Percentiles rank a stretch among this genome's conserved stretches.
Evolutionary conservation across 2,113 vertebrate genomes (phyloP).

Genomic region (Chaetops frenatus): DNA sequence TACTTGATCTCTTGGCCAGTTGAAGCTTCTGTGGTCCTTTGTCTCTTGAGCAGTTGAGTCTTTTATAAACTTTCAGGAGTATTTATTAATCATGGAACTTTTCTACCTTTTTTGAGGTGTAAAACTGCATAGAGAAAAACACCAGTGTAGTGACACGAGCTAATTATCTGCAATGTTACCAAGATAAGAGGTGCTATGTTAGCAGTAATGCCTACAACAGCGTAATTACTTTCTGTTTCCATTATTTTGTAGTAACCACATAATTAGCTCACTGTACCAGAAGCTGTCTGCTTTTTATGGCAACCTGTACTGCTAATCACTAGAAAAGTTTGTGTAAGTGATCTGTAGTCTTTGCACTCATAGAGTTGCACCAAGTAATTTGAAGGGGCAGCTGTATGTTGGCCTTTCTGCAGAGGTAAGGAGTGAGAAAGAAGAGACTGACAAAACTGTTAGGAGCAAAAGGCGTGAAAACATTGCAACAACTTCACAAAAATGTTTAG

Average conservation of each 20-base stretch:
- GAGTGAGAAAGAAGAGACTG: background rate
- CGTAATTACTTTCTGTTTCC: background rate
- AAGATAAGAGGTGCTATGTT: constrained; percentile 39
- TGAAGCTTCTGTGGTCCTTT: constrained; percentile 26
- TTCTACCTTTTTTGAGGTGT: constrained; percentile 12
- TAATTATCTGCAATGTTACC: background rate
- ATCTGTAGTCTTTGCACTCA: background rate
- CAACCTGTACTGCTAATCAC: constrained; percentile 32
- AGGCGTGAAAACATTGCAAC: background rate
- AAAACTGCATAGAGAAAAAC: background rate
- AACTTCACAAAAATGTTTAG: background rate
- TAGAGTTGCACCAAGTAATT: background rate
- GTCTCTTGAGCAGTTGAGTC: background rate
- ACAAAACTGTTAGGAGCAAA: background rate
- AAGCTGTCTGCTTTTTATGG: constrained; percentile 28
- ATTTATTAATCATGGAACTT: constrained; percentile 25
- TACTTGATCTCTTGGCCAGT: constrained; percentile 54
- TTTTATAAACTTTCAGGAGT: constrained; percentile 39
- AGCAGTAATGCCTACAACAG: constrained; percentile 43
- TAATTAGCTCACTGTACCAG: constrained; percentile 36
- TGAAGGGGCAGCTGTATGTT: background rate
- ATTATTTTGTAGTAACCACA: constrained; percentile 8
- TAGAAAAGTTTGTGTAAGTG: constrained; percentile 4
- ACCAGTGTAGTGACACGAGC: background rate
- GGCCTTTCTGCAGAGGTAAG: background rate